Conservation (phyloP, 2,888 invertebrate species). For the Drosophila prolongata region DNA sequence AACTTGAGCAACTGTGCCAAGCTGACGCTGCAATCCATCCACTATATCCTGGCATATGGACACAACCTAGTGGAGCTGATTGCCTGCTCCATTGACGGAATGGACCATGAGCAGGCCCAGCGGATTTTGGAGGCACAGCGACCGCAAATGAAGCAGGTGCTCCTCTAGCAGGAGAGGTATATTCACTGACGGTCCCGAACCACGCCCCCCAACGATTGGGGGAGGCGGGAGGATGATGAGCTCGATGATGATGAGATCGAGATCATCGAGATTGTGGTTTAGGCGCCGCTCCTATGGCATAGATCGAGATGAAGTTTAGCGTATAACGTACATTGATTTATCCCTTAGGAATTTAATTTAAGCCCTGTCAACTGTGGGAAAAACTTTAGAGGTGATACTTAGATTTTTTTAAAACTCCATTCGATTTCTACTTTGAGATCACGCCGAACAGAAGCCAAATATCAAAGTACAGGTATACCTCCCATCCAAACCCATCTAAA, state of each 20-base stretch:
- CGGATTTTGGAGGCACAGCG: conserved; percentile 50
- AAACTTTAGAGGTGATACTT: conserved; percentile 28
- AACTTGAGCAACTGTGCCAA: conserved; percentile 72
- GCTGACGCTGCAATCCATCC: conserved; percentile 59
- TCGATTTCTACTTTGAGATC: conserved; percentile 3
- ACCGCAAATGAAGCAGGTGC: conserved; percentile 61
- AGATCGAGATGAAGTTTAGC: conserved; percentile 46
- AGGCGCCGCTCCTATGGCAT: conserved; percentile 2
- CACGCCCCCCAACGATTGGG: conserved; percentile 50
- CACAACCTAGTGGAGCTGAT: conserved; percentile 62
- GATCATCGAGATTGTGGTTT: conserved; percentile 60
- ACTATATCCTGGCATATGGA: conserved; percentile 55
- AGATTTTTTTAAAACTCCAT: conserved; percentile 11
- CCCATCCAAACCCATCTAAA: conserved; percentile 37
- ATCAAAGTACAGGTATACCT: conserved; percentile 48
- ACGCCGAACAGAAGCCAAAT: conserved; percentile 54
- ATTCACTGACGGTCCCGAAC: conserved; percentile 62
- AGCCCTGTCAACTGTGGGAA: conserved; percentile 9
- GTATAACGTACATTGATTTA: conserved; percentile 14
- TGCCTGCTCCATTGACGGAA: conserved; percentile 65
- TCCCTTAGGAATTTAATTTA: not conserved
- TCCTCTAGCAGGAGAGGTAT: conserved; percentile 73
- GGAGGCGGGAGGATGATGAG: conserved; percentile 12
- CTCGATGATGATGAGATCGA: conserved; percentile 63
- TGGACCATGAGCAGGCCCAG: conserved; percentile 58